Evolutionary conservation across 2,888 invertebrate genomes (phyloP), one percentile per base, ranked within the genome.

Genomic region (Elysia crispata): DNA sequence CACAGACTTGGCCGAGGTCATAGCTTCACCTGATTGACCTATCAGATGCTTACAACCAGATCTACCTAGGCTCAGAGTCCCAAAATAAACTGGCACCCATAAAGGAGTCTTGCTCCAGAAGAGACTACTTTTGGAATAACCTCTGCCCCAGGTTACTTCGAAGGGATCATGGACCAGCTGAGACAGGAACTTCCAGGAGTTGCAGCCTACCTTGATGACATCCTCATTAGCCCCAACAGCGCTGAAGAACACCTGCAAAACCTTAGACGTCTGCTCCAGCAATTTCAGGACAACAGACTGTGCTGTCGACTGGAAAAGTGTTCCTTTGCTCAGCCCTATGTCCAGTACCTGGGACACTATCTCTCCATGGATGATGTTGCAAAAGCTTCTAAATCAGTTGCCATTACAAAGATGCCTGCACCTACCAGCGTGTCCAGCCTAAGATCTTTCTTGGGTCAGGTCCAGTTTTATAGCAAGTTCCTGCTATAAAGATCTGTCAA

Each of bases 1-100:
- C 81, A 84, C 0, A 79, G 66, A 25, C 73, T 86, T 11, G 76
- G 81, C 25, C 79, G 83, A 25, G 85, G 85, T 13, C 50, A 82
- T 49, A 41, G 79, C 11, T 84, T 83, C 72, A 69, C 77, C 11
- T 81, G 82, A 54, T 85, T 20, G 85, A 84, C 41, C 72, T 83
- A 3, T 30, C 62, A 6, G 41, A 77, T 28, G 62, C 64, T n/a
- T 64, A 80, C 66, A 54, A 79, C 20, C 85, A 85, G 25, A 82
- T 83, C 75, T 31, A 72, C 18, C 11, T 84, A 18, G 80, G 77
- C 18, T 77, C 80, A 5, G 69, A 79, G 23, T 82, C 80, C 18
- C 60, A 76, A 62, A 18, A 76, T 1, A 20, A 62, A 1, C 62
- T 81, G 73, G 50, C 49, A 74, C 74, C 13, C 79, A 79, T 66